These are phyloP conservation scores for Lanius ludovicianus DNA, from an alignment of 2,113 vertebrate species.

Conservation along the genomic window DNA sequence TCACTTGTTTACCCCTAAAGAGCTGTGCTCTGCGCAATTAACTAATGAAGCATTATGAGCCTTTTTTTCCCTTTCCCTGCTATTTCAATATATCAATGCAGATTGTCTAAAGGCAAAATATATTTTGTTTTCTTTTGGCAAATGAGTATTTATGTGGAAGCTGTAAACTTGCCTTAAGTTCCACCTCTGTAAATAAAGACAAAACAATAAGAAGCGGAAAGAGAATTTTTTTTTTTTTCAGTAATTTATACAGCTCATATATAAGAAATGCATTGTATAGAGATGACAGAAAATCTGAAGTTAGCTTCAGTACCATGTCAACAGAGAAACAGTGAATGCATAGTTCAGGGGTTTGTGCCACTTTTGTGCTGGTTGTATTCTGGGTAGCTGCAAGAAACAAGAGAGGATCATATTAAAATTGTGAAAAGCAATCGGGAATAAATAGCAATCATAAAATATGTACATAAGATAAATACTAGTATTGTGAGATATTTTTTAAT, in stretches of 20 bases:
- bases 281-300: not conserved
- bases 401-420: not conserved
- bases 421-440: not conserved
- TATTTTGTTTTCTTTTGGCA: slow-evolving; percentile 64
- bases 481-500: not conserved
- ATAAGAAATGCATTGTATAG: not conserved
- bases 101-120: slow-evolving; percentile 67
- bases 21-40: slow-evolving; percentile 81
- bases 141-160: slow-evolving; percentile 56
- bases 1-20: slow-evolving; percentile 84
- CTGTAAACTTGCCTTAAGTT: not conserved
- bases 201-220: not conserved
- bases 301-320: not conserved
- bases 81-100: slow-evolving; percentile 79
- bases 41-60: slow-evolving; percentile 84
- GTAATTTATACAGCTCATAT: not conserved
- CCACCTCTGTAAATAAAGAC: not conserved
- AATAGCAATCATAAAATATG: not conserved
- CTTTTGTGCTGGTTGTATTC: not conserved
- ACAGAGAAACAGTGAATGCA: not conserved
- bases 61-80: slow-evolving; percentile 53
- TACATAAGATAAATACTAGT: not conserved
- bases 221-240: not conserved
- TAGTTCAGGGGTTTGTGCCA: not conserved
- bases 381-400: not conserved